Evolutionary conservation across 2,888 invertebrate species (phyloP).

Genomic region (Drosophila maculinotata): DNA sequence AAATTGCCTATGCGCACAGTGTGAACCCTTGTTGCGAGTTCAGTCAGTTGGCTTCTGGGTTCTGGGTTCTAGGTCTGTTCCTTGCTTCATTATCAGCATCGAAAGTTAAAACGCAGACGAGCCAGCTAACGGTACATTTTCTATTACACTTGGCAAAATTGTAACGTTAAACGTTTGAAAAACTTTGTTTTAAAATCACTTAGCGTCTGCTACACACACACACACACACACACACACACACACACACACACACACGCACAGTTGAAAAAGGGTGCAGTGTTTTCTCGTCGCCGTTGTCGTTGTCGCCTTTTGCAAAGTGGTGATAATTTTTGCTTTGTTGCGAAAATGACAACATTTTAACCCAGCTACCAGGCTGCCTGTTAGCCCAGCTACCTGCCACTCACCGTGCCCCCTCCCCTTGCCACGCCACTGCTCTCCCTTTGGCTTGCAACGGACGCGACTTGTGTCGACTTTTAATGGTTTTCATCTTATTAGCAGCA

Average conservation of each 20-base stretch:
- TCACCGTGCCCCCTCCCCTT: neutral
- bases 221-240: slow-evolving; percentile 13
- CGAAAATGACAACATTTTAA: slow-evolving; percentile 81
- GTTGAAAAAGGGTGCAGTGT: slow-evolving; percentile 69
- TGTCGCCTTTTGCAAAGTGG: slow-evolving; percentile 79
- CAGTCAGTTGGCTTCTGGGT: too few species aligned
- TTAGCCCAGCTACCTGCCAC: slow-evolving; percentile 1
- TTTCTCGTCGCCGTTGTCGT: slow-evolving; percentile 45
- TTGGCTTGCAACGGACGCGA: slow-evolving; percentile 74
- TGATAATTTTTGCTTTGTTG: slow-evolving; percentile 82
- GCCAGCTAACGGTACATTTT: slow-evolving; percentile 55
- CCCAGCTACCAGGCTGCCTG: slow-evolving; percentile 44
- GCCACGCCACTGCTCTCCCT: neutral
- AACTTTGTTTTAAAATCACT: slow-evolving; percentile 82
- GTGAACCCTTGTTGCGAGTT: slow-evolving; percentile 62
- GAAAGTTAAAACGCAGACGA: slow-evolving; percentile 73
- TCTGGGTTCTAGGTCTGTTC: slow-evolving; percentile 4
- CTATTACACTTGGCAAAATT: slow-evolving; percentile 57
- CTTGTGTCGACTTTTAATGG: slow-evolving; percentile 81
- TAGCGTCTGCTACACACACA: slow-evolving; percentile 53
- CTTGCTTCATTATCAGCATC: slow-evolving; percentile 75
- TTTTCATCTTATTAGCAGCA: slow-evolving; percentile 82
- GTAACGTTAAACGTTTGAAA: slow-evolving; percentile 74
- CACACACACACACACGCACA: slow-evolving; percentile 5
- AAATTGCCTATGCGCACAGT: slow-evolving; percentile 74